Conservation (phyloP, 2,888 invertebrate species). For the Neelides folsomi region DNA sequence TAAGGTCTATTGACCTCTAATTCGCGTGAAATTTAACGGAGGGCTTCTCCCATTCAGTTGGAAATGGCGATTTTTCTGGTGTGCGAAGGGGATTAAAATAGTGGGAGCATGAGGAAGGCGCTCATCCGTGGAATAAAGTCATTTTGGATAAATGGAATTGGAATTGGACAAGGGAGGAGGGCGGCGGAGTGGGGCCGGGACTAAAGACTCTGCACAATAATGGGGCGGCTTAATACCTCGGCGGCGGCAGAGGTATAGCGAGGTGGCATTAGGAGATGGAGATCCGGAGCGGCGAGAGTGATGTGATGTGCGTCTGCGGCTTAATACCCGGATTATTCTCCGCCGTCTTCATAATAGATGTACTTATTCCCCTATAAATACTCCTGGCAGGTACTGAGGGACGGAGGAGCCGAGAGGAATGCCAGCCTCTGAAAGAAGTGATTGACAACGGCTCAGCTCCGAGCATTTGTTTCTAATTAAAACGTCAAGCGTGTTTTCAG, state of each 20-base stretch:
- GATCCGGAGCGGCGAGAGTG: too few species aligned
- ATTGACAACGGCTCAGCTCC: slow-evolving; percentile 30
- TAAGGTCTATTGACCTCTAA: slow-evolving; percentile 34
- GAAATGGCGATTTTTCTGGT: slow-evolving; percentile 34
- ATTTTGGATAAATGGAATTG: slow-evolving; percentile 34
- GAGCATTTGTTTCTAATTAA: slow-evolving; percentile 34
- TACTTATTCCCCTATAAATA: slow-evolving; percentile 22
- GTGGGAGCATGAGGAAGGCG: slow-evolving; percentile 30
- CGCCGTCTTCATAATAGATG: slow-evolving; percentile 30
- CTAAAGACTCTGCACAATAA: too few species aligned
- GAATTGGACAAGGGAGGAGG: slow-evolving; percentile 23
- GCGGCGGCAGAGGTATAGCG: too few species aligned
- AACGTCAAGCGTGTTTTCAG: slow-evolving; percentile 32
- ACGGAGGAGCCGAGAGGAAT: slow-evolving; percentile 9
- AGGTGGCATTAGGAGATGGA: too few species aligned
- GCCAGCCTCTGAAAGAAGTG: slow-evolving; percentile 22
- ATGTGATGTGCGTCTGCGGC: slow-evolving; percentile 11
- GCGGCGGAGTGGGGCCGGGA: too few species aligned
- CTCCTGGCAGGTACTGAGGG: slow-evolving; percentile 4
- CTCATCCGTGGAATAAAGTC: slow-evolving; percentile 34
- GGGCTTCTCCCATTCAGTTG: slow-evolving; percentile 33
- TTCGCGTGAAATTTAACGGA: slow-evolving; percentile 34
- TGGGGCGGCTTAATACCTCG: too few species aligned
- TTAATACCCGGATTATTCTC: slow-evolving; percentile 32
- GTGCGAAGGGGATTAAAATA: slow-evolving; percentile 31